Evolutionary conservation across 2,113 vertebrate species (phyloP).

Genomic region (Rhizomys pruinosus): DNA sequence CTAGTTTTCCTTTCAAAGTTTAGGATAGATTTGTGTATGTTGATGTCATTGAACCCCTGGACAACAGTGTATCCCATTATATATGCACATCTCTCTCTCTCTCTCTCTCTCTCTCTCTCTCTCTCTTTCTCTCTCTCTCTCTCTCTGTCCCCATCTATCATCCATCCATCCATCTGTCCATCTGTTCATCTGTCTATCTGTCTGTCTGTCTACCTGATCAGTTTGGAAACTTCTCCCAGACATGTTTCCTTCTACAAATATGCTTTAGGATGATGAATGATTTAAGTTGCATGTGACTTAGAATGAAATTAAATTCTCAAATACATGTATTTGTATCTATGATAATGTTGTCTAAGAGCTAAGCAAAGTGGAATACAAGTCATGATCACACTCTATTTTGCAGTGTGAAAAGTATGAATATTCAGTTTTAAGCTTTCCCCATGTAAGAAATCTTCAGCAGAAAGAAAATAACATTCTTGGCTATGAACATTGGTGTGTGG

Average conservation of each 20-base stretch:
- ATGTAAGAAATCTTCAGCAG: neutral
- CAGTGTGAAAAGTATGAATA: constrained; percentile 33
- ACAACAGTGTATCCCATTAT: no score
- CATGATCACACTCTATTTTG: neutral
- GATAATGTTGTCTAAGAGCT: neutral
- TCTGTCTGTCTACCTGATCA: no score
- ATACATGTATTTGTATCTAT: neutral
- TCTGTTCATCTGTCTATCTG: no score
- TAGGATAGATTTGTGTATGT: neutral
- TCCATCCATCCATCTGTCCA: no score
- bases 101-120: no score
- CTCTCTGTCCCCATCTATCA: no score
- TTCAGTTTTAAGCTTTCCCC: neutral
- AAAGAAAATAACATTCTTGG: neutral
- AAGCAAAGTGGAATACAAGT: neutral
- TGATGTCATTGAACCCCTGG: constrained; percentile 13
- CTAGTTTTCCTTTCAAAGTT: neutral
- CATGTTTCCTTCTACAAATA: constrained; percentile 51
- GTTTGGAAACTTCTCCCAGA: no score
- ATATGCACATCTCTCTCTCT: no score
- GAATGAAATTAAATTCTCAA: constrained; percentile 42
- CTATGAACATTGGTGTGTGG: neutral
- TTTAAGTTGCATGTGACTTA: constrained; percentile 35
- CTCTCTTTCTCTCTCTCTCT: no score
- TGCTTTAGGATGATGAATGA: constrained; percentile 34